Evolutionary conservation across 2,797 vertebrate species (phyloP), one percentile per base, ranked within the genome.

Genomic region (Taenioides sp.): DNA sequence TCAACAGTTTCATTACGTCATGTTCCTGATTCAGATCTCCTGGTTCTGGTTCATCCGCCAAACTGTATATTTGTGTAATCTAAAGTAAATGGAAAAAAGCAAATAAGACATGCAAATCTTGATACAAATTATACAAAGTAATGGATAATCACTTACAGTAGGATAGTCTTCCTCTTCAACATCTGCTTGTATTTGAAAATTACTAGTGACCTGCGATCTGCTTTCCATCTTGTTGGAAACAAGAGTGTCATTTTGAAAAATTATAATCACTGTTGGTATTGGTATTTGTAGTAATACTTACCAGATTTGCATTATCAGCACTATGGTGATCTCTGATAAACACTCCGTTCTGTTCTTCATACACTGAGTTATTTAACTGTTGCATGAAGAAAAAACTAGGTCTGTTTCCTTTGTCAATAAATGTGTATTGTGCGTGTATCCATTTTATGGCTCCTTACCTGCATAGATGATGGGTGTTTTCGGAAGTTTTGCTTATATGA

Each of bases 51-150:
- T 58, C 76, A 1, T 88, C 87, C 0, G 93, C 91, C 84, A 93
- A 79, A 77, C 92, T 94, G 85, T 91, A 94, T 80, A 94, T 93
- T 82, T 92, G 90, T 0, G 93, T 93, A 72, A 95, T 94, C 94
- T 95, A 87, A 27, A 63, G 55, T 66, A 16, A 65, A 23, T 0
- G 50, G 62, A 7, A 20, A n/a, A 50, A 69, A 10, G 23, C 7
- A 27, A 40, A 4, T 17, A 2, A 1, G 1, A 12, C 31, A 52
- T 9, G 5, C 16, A 12, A 22, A 43, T 11, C 34, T 43, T 40
- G 3, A 63, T 14, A 43, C 5, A 6, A 31, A 22, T n/a, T 40
- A 22, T 43, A 22, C n/a, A 40, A 40, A 63, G 12, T 37, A 37
- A 37, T 3, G 9, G 20, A 11, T 16, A 22, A 23, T 23, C 2